phyloP scores from a whole-genome alignment of 1,140 invertebrate species.

The Octopus sinensis region DNA sequence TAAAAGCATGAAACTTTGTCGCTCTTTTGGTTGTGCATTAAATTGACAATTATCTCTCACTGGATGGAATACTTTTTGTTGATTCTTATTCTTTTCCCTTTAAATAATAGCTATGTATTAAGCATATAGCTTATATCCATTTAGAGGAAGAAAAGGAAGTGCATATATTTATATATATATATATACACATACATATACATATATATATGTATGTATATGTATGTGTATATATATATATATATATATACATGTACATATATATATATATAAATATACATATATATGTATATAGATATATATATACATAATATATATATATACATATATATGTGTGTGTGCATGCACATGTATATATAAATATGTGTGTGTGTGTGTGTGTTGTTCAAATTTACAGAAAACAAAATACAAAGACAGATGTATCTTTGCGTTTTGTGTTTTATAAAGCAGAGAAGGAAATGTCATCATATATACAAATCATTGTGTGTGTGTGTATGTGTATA shows the following conservation, averaged over 20 bases:
- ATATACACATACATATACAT: too few species aligned
- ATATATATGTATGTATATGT: too few species aligned
- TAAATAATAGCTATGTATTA: neutral
- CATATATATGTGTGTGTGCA: neutral
- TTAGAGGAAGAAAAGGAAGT: too few species aligned
- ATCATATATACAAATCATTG: too few species aligned
- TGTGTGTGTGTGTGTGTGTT: neutral
- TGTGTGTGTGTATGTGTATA: neutral
- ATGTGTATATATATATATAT: neutral
- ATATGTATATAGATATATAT: neutral
- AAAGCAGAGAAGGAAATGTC: too few species aligned
- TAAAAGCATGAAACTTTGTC: too few species aligned
- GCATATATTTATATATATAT: too few species aligned
- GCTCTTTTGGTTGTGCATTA: too few species aligned
- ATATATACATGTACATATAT: conserved; percentile 7
- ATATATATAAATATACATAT: neutral
- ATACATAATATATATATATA: neutral
- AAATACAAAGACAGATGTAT: neutral
- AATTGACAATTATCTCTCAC: too few species aligned
- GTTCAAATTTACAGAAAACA: neutral
- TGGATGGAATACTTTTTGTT: neutral
- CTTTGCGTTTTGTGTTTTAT: too few species aligned
- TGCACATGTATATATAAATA: neutral
- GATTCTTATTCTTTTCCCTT: neutral
- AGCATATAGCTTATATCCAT: neutral